These are phyloP conservation scores for Alviniconcha marisindica DNA, from an alignment of 1,140 invertebrate species.

Conservation along the genomic window DNA sequence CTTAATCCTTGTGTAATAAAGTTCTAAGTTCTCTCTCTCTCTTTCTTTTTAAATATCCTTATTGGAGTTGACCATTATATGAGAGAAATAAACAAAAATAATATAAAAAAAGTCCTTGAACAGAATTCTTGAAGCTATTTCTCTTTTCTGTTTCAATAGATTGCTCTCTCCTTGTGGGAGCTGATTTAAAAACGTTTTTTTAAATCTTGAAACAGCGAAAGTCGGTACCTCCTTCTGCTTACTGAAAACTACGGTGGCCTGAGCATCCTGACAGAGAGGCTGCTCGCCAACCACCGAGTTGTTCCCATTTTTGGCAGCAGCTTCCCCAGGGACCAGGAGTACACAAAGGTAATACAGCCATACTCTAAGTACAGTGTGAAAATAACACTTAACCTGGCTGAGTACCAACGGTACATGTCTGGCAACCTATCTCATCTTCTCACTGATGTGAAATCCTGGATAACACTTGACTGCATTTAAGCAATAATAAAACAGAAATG, in stretches of 20 bases:
- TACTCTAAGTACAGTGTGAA: too few species aligned
- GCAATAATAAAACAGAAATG: not conserved
- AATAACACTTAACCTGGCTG: too few species aligned
- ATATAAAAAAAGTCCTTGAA: not conserved
- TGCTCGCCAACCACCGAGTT: constrained; percentile 54
- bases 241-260: constrained; percentile 71
- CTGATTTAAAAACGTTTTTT: too few species aligned
- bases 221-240: constrained; percentile 69
- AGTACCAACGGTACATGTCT: not conserved
- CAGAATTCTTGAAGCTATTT: not conserved
- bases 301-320: constrained; percentile 72
- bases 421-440: not conserved
- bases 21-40: too few species aligned
- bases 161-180: too few species aligned
- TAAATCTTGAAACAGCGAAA: constrained; percentile 66
- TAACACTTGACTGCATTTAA: not conserved
- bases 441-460: not conserved
- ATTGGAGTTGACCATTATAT: too few species aligned
- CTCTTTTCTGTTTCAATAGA: too few species aligned
- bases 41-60: too few species aligned
- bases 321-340: constrained; percentile 72
- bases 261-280: constrained; percentile 63
- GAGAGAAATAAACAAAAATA: too few species aligned
- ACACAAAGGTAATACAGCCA: constrained; percentile 71
- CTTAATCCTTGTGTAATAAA: too few species aligned